phyloP scores from a whole-genome alignment of 2,888 invertebrate species.

The Podotricha telesiphe region DNA sequence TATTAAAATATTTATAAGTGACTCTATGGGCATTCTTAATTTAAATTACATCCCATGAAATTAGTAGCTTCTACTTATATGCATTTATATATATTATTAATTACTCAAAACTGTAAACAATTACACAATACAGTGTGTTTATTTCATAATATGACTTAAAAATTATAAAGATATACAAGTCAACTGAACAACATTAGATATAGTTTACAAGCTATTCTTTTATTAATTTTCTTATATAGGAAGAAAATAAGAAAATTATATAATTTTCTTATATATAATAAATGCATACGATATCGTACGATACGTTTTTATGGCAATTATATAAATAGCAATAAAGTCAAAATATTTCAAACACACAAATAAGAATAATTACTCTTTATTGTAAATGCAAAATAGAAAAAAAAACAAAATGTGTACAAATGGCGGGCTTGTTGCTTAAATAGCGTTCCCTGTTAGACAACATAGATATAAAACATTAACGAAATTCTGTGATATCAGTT shows the following conservation, averaged over 20 bases:
- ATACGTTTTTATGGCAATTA: conserved; percentile 4
- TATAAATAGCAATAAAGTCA: too few species aligned
- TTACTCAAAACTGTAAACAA: not conserved
- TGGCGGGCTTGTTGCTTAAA: too few species aligned
- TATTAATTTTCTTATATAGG: not conserved
- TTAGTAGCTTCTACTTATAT: not conserved
- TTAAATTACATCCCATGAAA: not conserved
- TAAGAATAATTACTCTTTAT: too few species aligned
- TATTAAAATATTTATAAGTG: not conserved
- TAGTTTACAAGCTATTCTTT: not conserved
- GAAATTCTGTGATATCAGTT: not conserved
- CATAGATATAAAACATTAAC: too few species aligned
- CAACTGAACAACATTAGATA: too few species aligned
- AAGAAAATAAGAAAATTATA: too few species aligned
- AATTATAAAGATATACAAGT: not conserved
- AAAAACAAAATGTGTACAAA: too few species aligned
- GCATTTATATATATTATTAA: not conserved
- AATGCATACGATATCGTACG: not conserved
- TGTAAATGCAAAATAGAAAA: too few species aligned
- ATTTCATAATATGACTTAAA: not conserved
- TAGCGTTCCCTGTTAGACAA: too few species aligned
- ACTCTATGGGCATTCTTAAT: not conserved
- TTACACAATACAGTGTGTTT: not conserved
- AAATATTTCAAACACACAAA: too few species aligned
- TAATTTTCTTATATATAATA: not conserved